Base-by-base conservation (phyloP, 2,797 vertebrate genomes). In the Enteromius anoplus region DNA sequence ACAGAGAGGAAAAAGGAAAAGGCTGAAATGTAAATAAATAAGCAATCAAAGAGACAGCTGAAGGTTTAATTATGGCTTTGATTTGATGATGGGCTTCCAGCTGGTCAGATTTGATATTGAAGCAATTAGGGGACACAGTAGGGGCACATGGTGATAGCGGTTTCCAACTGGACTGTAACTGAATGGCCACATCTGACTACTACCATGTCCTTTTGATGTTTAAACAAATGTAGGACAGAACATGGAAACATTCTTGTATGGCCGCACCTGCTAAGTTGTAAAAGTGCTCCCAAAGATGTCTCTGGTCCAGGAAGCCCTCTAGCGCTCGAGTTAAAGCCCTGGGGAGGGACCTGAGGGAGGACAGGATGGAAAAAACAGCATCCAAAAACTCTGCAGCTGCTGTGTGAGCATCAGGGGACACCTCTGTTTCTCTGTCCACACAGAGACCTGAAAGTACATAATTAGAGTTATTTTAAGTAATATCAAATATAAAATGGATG, bases 231-330 rank as follows among this genome's bases (percentile, higher is more conserved):
- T 68, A 62, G 7, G 8, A 60, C 70, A 53, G 10, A 84, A 4
- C 69, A 82, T 37, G 47, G 45, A 7, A 17, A 40, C 32, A 53
- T 80, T 14, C 49, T 47, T 75, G 29, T 8, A n/a, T 65, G 60
- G 40, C 23, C 37, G 62, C 95, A 99, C 98, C 97, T 96, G 96
- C 92, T 86, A 96, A 92, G 85, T 90, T 94, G 92, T 90, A 95
- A 81, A 99, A 94, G 89, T 90, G 93, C 78, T 96, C 93, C 97
- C 97, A 98, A 75, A 97, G 85, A 17, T 94, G 91, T 69, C 93
- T 91, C 87, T 92, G 91, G 92, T 98, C 97, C 89, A 99, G 93
- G 90, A 96, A 97, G 49, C 90, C 92, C 82, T 97, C 93, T 88
- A 99, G 93, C 85, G 94, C 94, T 82, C 87, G 88, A 89, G 93